Base-by-base conservation (phyloP, 1,140 invertebrate genomes). In the Magallana gigas region DNA sequence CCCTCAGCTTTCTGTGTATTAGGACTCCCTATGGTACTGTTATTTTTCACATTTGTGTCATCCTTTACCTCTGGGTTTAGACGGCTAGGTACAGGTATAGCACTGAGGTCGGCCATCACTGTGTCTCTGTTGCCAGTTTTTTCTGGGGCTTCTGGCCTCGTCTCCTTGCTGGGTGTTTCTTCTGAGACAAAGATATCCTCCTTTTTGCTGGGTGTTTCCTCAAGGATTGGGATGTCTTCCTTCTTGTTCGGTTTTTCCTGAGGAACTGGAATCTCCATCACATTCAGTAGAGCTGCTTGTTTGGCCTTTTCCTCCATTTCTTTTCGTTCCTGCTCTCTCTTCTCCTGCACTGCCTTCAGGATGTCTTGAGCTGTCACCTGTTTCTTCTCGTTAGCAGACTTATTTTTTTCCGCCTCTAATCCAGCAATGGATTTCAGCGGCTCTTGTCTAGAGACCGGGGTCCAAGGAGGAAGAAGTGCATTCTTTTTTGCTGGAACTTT, bases 401-500 rank as follows among this genome's bases (percentile, higher is more conserved):
- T 68, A 60, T 80, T 80, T 87, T 89, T 89, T 62, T 87, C 85
- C 81, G 88, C 90, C n/a, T 82, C 81, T n/a, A 16, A 11, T 62
- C 12, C 58, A 58, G 57, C 16, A 62, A 87, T 12, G 82, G n/a
- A 14, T 56, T 82, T 82, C 5, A 57, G 81, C 16, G 57, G 48
- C 9, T 82, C 81, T 23, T 91, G 89, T 87, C 91, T 90, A 1
- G 91, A 89, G 6, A 92, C 90, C 7, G 91, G 91, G 57, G 89
- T 91, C 91, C 91, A 93, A 29, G 91, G 90, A 11, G 91, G 91
- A 12, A 92, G 85, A 14, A 91, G 23, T 60, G 91, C 84, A 62
- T 90, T 91, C 83, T 90, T 90, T 84, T 90, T 89, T 56, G 64
- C 11, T 3, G 80, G 48, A 0, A 71, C 64, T 59, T 81, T 81